phyloP scores from a whole-genome alignment of 2,113 vertebrate genomes.

The Pitta sordida region DNA sequence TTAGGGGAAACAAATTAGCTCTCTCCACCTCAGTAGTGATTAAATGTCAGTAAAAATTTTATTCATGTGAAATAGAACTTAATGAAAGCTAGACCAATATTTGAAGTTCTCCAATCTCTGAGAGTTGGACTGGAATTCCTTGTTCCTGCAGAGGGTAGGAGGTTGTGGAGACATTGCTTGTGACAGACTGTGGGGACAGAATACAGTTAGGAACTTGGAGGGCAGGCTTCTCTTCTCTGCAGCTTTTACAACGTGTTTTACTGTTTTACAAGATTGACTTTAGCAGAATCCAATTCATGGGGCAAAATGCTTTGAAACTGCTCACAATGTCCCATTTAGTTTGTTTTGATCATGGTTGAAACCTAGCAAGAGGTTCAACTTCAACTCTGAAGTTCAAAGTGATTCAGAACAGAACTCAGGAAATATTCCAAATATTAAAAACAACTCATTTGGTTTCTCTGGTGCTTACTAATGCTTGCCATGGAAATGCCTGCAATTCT shows the following conservation, averaged over 20 bases:
- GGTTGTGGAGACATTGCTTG: background rate
- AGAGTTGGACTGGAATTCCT: background rate
- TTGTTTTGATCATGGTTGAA: background rate
- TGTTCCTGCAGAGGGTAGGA: background rate
- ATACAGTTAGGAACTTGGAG: background rate
- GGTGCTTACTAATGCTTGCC: background rate
- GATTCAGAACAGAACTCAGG: background rate
- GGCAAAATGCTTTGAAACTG: background rate
- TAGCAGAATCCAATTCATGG: background rate
- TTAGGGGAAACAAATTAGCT: slow-evolving; percentile 7
- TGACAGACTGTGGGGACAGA: background rate
- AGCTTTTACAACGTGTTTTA: slow-evolving; percentile 11
- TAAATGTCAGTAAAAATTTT: background rate
- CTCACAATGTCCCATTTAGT: background rate
- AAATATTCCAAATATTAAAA: slow-evolving; percentile 1
- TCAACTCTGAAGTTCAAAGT: slow-evolving; percentile 1
- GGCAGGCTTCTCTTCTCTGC: background rate
- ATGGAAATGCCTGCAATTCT: background rate
- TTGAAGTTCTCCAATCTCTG: background rate
- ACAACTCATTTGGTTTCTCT: background rate
- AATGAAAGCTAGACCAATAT: background rate
- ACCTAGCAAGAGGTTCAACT: background rate
- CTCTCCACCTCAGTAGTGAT: background rate
- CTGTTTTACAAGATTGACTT: background rate
- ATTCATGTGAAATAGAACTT: background rate